Evolutionary conservation across 2,797 vertebrate species (phyloP).

Genomic region (Acrossocheilus fasciatus): DNA sequence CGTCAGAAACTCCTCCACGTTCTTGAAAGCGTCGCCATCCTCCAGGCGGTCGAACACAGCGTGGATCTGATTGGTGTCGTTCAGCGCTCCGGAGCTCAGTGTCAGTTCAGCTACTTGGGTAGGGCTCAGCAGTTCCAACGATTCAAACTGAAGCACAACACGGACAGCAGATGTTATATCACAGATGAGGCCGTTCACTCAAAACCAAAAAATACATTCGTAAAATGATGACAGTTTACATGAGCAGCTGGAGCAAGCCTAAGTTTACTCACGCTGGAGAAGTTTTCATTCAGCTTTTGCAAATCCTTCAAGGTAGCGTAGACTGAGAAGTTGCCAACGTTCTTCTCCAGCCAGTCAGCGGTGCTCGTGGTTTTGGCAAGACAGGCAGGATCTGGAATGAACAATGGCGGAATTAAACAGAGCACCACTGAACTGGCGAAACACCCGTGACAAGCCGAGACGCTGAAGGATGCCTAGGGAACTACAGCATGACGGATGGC

Average conservation of each 20-base stretch:
- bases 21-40: constrained; percentile 53
- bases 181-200: neutral
- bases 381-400: constrained; percentile 5
- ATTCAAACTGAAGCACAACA: constrained; percentile 46
- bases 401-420: neutral
- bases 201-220: neutral
- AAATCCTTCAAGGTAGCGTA: neutral
- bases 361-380: neutral
- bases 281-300: constrained; percentile 32
- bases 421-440: neutral
- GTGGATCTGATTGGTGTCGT: constrained; percentile 47
- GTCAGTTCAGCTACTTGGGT: constrained; percentile 49
- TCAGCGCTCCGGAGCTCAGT: constrained; percentile 46
- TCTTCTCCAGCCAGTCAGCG: constrained; percentile 15
- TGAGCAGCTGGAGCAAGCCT: no score
- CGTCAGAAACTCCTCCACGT: constrained; percentile 61
- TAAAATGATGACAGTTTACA: no score
- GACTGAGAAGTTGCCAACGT: constrained; percentile 9
- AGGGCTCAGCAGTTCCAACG: constrained; percentile 36
- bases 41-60: constrained; percentile 51
- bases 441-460: neutral
- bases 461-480: no score
- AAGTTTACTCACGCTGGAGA: constrained; percentile 26
- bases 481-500: neutral
- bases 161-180: neutral